Evolutionary conservation across 2,888 invertebrate genomes (phyloP).

Genomic region (Timandra comae): DNA sequence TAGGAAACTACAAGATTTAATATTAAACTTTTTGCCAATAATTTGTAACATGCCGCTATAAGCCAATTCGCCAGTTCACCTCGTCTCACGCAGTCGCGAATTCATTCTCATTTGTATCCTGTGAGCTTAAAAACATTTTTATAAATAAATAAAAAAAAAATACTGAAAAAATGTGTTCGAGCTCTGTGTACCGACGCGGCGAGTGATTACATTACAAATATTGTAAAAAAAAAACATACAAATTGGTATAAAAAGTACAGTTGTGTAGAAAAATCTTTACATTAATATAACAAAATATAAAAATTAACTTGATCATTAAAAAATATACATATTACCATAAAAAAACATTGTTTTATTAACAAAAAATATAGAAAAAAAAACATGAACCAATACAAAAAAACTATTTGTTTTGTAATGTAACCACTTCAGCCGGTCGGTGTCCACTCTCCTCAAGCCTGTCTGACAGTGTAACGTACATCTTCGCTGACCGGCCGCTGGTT

Average conservation of each 20-base stretch:
- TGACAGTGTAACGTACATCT: conserved; percentile 83
- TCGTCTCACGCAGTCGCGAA: conserved; percentile 11
- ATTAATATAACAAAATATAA: no score
- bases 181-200: conserved; percentile 24
- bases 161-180: conserved; percentile 17
- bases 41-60: conserved; percentile 32
- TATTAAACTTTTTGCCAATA: no score
- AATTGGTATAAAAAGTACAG: no score
- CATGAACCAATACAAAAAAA: no score
- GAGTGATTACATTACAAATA: conserved; percentile 23
- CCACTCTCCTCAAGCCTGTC: neutral
- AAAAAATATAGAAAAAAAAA: no score
- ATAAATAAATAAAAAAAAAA: conserved; percentile 7
- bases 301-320: no score
- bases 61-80: conserved; percentile 23
- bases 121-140: conserved; percentile 46
- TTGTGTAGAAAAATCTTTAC: no score
- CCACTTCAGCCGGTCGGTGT: conserved; percentile 13
- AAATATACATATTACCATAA: no score
- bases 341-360: no score
- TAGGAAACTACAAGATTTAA: conserved; percentile 28
- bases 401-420: neutral
- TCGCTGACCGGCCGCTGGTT: conserved; percentile 97
- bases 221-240: neutral
- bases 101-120: conserved; percentile 72